phyloP scores from a whole-genome alignment of 2,797 vertebrate species.

The Spondyliosoma cantharus region DNA sequence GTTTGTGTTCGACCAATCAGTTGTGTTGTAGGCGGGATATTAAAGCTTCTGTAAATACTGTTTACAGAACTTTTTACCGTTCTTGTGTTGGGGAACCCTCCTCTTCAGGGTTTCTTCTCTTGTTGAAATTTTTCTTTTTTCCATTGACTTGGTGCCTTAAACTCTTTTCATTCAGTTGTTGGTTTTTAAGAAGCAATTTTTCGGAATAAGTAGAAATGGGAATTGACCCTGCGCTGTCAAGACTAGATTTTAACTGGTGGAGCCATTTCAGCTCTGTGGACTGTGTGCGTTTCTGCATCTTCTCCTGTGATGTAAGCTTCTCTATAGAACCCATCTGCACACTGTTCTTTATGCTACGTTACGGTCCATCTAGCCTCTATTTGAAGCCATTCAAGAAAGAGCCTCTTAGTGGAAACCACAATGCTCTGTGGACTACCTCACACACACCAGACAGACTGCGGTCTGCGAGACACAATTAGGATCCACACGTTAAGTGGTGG shows the following conservation, averaged over 20 bases:
- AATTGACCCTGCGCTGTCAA: background rate
- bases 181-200: constrained; percentile 13
- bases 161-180: background rate
- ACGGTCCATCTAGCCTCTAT: constrained; percentile 12
- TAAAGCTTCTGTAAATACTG: too few relatives aligned
- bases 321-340: background rate
- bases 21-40: too few relatives aligned
- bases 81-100: background rate
- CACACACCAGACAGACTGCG: constrained; percentile 25
- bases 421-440: constrained; percentile 40
- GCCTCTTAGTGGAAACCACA: constrained; percentile 47
- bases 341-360: background rate
- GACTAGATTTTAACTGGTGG: background rate
- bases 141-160: background rate
- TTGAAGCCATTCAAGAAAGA: constrained; percentile 34
- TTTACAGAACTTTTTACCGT: background rate
- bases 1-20: too few relatives aligned
- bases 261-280: background rate
- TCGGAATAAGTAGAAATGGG: background rate
- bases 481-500: constrained; percentile 47
- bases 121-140: background rate
- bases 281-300: background rate
- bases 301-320: background rate
- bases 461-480: constrained; percentile 51
- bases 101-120: too few relatives aligned